These are phyloP conservation scores for Apostichopus leukothele DNA, from an alignment of 53 echinoderm and acorn worm genomes.

Conservation along the genomic window DNA sequence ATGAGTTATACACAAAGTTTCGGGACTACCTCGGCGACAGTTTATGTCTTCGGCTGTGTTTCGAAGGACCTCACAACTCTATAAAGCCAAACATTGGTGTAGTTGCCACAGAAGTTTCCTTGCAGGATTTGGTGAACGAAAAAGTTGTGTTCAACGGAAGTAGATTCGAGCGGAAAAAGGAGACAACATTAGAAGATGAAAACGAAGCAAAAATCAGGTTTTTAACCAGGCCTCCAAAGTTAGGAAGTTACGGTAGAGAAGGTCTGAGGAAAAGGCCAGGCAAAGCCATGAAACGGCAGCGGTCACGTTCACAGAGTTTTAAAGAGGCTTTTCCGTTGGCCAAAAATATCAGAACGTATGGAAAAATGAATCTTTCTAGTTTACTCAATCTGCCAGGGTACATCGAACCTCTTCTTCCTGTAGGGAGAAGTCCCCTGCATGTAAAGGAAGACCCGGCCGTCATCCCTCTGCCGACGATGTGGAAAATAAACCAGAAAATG, in stretches of 20 bases:
- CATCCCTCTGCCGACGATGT: constrained; percentile 38
- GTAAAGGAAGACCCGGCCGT: not conserved
- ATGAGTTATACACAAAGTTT: constrained; percentile 71
- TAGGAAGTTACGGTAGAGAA: constrained; percentile 59
- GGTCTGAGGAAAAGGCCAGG: constrained; percentile 66
- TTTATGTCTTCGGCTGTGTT: constrained; percentile 62
- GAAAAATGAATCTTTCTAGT: constrained; percentile 60
- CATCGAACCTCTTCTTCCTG: constrained; percentile 51
- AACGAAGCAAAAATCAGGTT: constrained; percentile 31
- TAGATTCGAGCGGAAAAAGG: constrained; percentile 50
- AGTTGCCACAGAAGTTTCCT: constrained; percentile 26
- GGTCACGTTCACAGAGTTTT: constrained; percentile 64
- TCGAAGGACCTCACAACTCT: not conserved
- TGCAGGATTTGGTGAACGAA: constrained; percentile 70
- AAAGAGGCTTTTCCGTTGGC: constrained; percentile 81
- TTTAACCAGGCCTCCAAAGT: not conserved
- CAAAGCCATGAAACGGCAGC: constrained; percentile 61
- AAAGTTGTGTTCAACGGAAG: constrained; percentile 57
- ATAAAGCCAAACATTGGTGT: not conserved
- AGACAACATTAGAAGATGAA: constrained; percentile 35
- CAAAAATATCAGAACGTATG: constrained; percentile 60
- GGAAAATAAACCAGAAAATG: constrained; percentile 81
- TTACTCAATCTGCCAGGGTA: constrained; percentile 58
- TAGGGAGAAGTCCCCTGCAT: constrained; percentile 25
- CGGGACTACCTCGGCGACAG: constrained; percentile 88